Conservation (phyloP, 2,113 vertebrate genomes). For the Falco punctatus region DNA sequence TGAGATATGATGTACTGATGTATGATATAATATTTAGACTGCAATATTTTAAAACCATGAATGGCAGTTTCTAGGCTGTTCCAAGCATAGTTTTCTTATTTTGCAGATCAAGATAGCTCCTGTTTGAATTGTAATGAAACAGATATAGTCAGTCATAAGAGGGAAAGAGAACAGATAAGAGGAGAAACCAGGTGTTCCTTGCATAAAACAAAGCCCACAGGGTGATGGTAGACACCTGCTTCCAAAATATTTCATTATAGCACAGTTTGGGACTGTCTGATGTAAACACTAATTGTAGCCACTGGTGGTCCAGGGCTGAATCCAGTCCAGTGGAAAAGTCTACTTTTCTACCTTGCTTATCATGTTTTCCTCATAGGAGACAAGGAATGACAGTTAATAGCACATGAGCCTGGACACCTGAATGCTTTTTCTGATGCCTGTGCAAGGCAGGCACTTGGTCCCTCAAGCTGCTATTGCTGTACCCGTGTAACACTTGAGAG, state of each 20-base stretch:
- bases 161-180: neutral
- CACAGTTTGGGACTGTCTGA: neutral
- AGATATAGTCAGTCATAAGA: neutral
- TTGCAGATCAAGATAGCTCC: neutral
- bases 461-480: neutral
- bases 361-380: neutral
- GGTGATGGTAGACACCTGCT: neutral
- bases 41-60: neutral
- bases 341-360: neutral
- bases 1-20: neutral
- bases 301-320: neutral
- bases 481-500: neutral
- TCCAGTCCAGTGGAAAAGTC: neutral
- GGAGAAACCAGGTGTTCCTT: neutral
- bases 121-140: neutral
- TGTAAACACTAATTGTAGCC: neutral
- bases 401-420: neutral
- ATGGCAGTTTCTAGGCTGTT: neutral
- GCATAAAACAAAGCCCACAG: neutral
- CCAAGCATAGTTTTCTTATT: neutral
- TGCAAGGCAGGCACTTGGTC: neutral
- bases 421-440: neutral
- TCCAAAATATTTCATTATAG: neutral
- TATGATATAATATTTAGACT: neutral
- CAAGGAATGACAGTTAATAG: neutral